phyloP scores from a whole-genome alignment of 2,888 invertebrate species.

The Drosophila vallismaia region DNA sequence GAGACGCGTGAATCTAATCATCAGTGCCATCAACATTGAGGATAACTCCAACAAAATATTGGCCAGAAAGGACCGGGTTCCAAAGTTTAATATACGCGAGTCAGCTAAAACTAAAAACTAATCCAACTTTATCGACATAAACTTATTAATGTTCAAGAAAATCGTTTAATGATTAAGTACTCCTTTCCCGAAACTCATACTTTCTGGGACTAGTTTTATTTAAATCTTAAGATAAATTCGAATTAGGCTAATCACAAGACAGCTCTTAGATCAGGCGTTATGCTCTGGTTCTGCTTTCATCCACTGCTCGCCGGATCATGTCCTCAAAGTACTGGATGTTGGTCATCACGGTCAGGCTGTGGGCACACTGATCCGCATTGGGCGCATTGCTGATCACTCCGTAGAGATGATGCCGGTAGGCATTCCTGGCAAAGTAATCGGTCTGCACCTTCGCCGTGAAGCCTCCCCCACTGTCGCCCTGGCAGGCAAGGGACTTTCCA shows the following conservation, averaged over 20 bases:
- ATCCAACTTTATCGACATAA: not conserved
- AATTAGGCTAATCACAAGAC: constrained; percentile 5
- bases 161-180: not conserved
- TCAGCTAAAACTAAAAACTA: constrained; percentile 79
- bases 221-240: constrained; percentile 5
- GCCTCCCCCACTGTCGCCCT: constrained; percentile 69
- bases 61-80: constrained; percentile 82
- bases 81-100: constrained; percentile 84
- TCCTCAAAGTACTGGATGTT: constrained; percentile 59
- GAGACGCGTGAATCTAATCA: constrained; percentile 85
- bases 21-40: constrained; percentile 78
- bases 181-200: not conserved
- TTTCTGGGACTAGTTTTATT: constrained; percentile 26
- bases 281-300: constrained; percentile 38
- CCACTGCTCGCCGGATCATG: constrained; percentile 45
- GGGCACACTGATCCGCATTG: constrained; percentile 66
- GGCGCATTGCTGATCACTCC: constrained; percentile 71
- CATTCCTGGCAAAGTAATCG: constrained; percentile 6
- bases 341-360: constrained; percentile 60
- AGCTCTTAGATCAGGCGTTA: constrained; percentile 18
- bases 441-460: constrained; percentile 49
- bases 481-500: constrained; percentile 64
- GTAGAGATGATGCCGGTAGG: constrained; percentile 45
- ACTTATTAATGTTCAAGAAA: not conserved
- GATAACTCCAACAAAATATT: constrained; percentile 82